These are phyloP conservation scores for Steinernema khuongi DNA, from an alignment of 1,140 invertebrate species.

Conservation along the genomic window DNA sequence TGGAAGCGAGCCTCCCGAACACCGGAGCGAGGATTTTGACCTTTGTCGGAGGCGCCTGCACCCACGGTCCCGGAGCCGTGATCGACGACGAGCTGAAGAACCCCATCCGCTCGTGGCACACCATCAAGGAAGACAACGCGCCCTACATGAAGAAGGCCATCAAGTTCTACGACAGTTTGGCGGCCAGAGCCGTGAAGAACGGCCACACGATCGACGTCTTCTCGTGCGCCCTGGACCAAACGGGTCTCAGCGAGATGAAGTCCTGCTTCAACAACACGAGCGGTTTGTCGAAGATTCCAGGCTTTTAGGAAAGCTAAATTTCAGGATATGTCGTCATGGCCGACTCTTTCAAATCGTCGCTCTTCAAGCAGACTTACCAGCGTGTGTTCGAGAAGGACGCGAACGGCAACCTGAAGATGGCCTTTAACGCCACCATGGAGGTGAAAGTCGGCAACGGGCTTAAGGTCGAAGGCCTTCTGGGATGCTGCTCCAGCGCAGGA, in stretches of 20 bases:
- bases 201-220: conserved; percentile 97
- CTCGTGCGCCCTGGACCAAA: conserved; percentile 96
- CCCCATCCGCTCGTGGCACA: conserved; percentile 95
- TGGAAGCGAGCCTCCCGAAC: conserved; percentile 89
- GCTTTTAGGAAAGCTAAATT: conserved; percentile 39
- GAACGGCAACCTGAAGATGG: conserved; percentile 92
- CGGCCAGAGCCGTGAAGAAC: conserved; percentile 81
- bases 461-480: conserved; percentile 83
- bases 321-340: conserved; percentile 98
- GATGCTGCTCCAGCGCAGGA: conserved; percentile 72
- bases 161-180: conserved; percentile 83
- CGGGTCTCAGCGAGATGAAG: conserved; percentile 96
- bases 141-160: conserved; percentile 89
- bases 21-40: conserved; percentile 93
- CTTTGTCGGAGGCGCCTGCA: conserved; percentile 96
- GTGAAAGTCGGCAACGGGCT: conserved; percentile 66
- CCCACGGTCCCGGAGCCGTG: conserved; percentile 92
- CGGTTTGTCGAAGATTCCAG: conserved; percentile 62
- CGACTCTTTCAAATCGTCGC: conserved; percentile 94
- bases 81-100: conserved; percentile 95
- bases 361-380: conserved; percentile 98
- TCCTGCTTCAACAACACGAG: conserved; percentile 88
- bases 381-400: conserved; percentile 87
- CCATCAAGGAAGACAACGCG: conserved; percentile 97
- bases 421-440: conserved; percentile 91